A percentile compares a stretch with the other conserved stretches of the same genome.
These are phyloP conservation scores for Leontopithecus rosalia DNA, from an alignment of 2,797 vertebrate genomes.

Conservation along the genomic window DNA sequence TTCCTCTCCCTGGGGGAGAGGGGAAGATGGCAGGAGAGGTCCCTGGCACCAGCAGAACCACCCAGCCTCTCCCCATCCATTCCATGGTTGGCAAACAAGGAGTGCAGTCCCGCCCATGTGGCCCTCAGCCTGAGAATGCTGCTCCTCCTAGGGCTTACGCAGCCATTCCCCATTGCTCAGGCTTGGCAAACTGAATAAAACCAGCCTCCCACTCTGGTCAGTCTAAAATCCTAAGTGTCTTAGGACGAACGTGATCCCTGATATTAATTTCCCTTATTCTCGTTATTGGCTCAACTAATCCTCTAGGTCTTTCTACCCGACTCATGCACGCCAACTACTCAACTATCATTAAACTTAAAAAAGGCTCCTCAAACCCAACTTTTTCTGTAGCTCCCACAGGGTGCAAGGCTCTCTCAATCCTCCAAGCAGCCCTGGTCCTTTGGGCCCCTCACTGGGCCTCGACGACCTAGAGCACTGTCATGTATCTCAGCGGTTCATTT, in stretches of 20 bases:
- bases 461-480: background rate
- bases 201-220: background rate
- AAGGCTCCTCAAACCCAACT: too few species aligned
- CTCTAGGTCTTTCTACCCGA: too few species aligned
- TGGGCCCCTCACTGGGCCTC: background rate
- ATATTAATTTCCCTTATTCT: too few species aligned
- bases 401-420: background rate
- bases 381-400: too few species aligned
- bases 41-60: background rate
- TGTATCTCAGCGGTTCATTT: too few species aligned
- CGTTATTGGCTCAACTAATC: too few species aligned
- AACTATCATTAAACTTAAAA: too few species aligned
- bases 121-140: background rate
- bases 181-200: background rate
- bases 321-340: too few species aligned
- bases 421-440: background rate
- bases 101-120: accelerated
- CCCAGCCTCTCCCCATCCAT: background rate
- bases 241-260: too few species aligned
- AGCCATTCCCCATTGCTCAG: background rate
- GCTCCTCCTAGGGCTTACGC: accelerated
- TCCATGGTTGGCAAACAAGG: background rate
- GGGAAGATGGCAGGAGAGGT: background rate
- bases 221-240: background rate
- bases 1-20: background rate